Percentiles rank a stretch among this genome's conserved stretches.
These are phyloP conservation scores for Staurois parvus DNA, from an alignment of 2,797 vertebrate genomes.

Conservation along the genomic window DNA sequence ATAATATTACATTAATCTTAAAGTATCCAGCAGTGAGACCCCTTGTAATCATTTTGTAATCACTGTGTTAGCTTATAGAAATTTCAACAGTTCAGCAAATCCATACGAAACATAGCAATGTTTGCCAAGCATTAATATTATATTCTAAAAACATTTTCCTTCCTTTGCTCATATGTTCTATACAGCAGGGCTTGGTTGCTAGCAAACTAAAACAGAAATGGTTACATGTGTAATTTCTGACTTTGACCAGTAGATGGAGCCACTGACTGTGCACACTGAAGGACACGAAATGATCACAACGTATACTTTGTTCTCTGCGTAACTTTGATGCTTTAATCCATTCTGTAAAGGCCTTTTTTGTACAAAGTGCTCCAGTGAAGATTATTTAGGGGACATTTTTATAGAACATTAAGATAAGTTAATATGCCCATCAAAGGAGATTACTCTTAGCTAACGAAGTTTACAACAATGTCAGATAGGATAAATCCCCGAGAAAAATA, in stretches of 20 bases:
- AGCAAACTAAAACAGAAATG: background rate
- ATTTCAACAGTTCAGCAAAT: background rate
- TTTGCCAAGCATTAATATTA: background rate
- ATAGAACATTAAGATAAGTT: slow-evolving; percentile 30
- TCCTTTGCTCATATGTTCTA: no score
- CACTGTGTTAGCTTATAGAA: no score
- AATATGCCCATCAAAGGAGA: slow-evolving; percentile 11
- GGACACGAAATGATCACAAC: slow-evolving; percentile 17
- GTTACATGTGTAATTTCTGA: background rate
- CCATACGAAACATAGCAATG: background rate
- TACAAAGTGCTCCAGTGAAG: slow-evolving; percentile 14
- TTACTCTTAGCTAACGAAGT: slow-evolving; percentile 15
- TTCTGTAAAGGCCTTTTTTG: background rate
- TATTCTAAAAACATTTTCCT: background rate
- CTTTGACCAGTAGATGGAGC: slow-evolving; percentile 23
- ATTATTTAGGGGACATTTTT: slow-evolving; percentile 39
- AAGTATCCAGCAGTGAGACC: no score
- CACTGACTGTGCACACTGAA: background rate
- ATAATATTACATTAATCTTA: no score
- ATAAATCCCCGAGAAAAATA: background rate
- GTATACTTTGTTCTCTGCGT: slow-evolving; percentile 6
- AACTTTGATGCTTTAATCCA: slow-evolving; percentile 13
- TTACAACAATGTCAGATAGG: slow-evolving; percentile 20
- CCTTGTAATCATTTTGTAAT: no score
- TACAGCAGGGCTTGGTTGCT: background rate